Base-by-base conservation (phyloP, 2,888 invertebrate species). In the Ctenicera cuprea region DNA sequence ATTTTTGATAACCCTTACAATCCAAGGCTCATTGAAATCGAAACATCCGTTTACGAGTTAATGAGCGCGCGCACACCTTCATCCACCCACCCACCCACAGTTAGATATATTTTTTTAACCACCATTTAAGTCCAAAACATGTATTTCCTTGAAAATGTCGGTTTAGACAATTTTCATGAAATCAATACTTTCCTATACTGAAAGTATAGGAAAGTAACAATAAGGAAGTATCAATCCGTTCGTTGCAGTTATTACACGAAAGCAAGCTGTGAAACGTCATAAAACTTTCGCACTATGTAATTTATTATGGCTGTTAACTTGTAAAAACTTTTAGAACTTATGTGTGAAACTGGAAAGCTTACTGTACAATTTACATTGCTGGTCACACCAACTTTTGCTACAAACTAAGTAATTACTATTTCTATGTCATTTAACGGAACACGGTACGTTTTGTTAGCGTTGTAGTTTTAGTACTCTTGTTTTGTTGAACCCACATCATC, bases 241-340 rank as follows among this genome's bases (percentile, higher is more conserved):
- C 9, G 33, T 33, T 33, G 33, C 33, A 33, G 16, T 14, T 45
- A 11, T 9, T 18, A 45, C 45, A 45, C 45, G 45, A 45, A 18
- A 45, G 45, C 45, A 45, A 45, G 45, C 45, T 45, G 45, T 45
- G 45, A 45, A 45, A 45, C 45, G 45, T 45, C 45, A 45, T 45
- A 18, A 43, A 45, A 45, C 45, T 45, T 45, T 45, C 45, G 7
- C 2, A 9, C 45, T 45, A 18, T 45, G 45, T 18, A 45, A 45
- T 45, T 45, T 45, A 45, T 45, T 16, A 18, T 5, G 45, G 45
- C 45, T 45, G 16, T 45, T 45, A 45, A 45, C 45, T 45, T 45
- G 45, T 3, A 45, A 14, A 45, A 45, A 45, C 16, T 45, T 45
- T 45, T 16, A 45, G 45, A 45, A 45, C 14, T 18, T 18, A 45